phyloP scores from a whole-genome alignment of 2,888 invertebrate species.

The Augiades crinisus region DNA sequence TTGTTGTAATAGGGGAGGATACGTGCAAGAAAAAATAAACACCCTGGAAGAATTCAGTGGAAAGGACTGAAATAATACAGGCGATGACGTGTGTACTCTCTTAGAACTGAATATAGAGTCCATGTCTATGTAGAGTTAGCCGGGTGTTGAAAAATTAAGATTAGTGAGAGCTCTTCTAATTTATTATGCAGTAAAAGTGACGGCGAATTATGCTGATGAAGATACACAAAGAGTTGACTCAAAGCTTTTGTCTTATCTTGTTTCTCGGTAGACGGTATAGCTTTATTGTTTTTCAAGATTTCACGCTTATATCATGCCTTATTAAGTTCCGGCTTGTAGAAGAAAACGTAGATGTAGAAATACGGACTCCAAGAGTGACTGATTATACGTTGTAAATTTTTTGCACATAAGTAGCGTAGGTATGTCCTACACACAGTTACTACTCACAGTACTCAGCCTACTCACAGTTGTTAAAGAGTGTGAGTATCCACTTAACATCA shows the following conservation, averaged over 20 bases:
- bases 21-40: conserved; percentile 36
- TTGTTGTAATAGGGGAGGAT: conserved; percentile 23
- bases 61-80: conserved; percentile 29
- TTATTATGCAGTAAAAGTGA: conserved; percentile 28
- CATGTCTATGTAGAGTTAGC: conserved; percentile 17
- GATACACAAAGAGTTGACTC: conserved; percentile 6
- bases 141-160: conserved; percentile 25
- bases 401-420: too few relatives aligned
- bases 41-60: conserved; percentile 25
- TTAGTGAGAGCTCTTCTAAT: conserved; percentile 22
- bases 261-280: background rate
- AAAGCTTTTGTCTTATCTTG: conserved; percentile 6
- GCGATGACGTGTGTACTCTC: conserved; percentile 29
- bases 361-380: too few relatives aligned
- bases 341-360: too few relatives aligned
- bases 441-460: too few relatives aligned
- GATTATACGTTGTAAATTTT: too few relatives aligned
- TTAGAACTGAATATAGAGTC: conserved; percentile 14
- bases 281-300: too few relatives aligned
- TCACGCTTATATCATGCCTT: too few relatives aligned
- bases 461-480: too few relatives aligned
- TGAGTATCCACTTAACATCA: too few relatives aligned
- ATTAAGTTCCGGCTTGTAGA: too few relatives aligned
- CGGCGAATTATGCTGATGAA: conserved; percentile 20
- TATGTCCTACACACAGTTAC: too few relatives aligned